These are phyloP conservation scores for Zele albiditarsus DNA, from an alignment of 2,888 invertebrate genomes.

Conservation along the genomic window DNA sequence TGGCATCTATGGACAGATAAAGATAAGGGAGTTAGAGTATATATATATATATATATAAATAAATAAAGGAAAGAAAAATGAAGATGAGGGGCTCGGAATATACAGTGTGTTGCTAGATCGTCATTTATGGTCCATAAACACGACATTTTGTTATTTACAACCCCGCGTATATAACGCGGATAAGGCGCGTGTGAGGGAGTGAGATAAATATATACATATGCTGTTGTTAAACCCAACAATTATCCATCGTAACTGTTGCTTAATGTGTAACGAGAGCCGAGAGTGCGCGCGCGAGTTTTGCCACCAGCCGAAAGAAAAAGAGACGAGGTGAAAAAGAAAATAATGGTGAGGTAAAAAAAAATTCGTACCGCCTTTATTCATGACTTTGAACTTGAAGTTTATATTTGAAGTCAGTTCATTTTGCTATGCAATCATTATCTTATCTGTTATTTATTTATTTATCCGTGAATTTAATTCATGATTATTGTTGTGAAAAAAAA, in stretches of 20 bases:
- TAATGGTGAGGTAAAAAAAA: conserved; percentile 1
- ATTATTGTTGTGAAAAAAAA: too few relatives aligned
- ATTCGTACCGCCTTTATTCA: not conserved
- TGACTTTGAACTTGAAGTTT: conserved; percentile 23
- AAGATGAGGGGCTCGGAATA: not conserved
- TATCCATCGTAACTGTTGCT: conserved; percentile 64
- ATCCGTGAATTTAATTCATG: not conserved
- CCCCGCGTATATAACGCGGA: not conserved
- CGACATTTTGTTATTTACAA: conserved; percentile 66
- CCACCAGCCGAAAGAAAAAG: conserved; percentile 3
- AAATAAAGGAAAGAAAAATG: not conserved
- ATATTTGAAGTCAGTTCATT: conserved; percentile 3
- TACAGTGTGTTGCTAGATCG: conserved; percentile 50
- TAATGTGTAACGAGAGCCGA: conserved; percentile 58
- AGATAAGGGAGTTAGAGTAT: not conserved
- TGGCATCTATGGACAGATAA: not conserved
- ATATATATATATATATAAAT: not conserved
- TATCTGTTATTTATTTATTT: conserved; percentile 2
- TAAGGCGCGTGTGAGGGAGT: not conserved
- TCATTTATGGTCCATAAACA: conserved; percentile 69
- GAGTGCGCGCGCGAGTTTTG: conserved; percentile 47
- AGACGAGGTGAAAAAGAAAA: not conserved
- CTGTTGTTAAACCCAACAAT: conserved; percentile 59
- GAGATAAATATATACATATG: conserved; percentile 31
- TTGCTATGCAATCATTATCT: not conserved